Conservation (phyloP, 2,113 vertebrate genomes). For the Plotosus lineatus region DNA sequence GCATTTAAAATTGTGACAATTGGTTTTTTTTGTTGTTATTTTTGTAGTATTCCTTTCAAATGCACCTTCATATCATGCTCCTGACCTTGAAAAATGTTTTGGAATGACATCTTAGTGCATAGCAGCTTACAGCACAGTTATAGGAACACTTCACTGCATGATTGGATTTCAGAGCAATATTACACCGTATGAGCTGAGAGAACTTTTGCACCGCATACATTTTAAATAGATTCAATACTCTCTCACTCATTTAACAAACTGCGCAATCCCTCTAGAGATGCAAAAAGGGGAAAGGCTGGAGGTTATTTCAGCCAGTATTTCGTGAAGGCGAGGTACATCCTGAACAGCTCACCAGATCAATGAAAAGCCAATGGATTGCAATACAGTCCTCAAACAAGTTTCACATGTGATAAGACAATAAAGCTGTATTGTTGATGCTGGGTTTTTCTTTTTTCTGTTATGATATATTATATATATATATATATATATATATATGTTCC, state of each 20-base stretch:
- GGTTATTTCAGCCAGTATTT: too few relatives aligned
- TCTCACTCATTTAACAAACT: too few relatives aligned
- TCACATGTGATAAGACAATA: background rate
- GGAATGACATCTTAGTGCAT: background rate
- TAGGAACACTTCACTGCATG: background rate
- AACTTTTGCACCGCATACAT: background rate
- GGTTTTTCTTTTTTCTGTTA: too few relatives aligned
- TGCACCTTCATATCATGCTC: too few relatives aligned
- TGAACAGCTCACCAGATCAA: too few relatives aligned
- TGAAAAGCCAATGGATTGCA: background rate
- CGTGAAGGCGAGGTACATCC: too few relatives aligned
- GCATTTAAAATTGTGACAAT: background rate
- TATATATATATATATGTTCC: too few relatives aligned
- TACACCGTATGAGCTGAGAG: background rate
- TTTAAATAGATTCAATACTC: too few relatives aligned
- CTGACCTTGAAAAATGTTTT: background rate
- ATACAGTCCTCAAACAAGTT: background rate
- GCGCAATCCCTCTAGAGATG: too few relatives aligned
- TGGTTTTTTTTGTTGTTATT: background rate
- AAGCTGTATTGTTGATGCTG: too few relatives aligned
- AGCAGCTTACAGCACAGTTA: conserved; percentile 25
- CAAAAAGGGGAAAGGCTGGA: too few relatives aligned
- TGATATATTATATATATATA: too few relatives aligned
- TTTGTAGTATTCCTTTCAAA: background rate
- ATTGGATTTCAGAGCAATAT: conserved; percentile 4